These are phyloP conservation scores for Buathra laborator DNA, from an alignment of 2,888 invertebrate species.

Conservation along the genomic window DNA sequence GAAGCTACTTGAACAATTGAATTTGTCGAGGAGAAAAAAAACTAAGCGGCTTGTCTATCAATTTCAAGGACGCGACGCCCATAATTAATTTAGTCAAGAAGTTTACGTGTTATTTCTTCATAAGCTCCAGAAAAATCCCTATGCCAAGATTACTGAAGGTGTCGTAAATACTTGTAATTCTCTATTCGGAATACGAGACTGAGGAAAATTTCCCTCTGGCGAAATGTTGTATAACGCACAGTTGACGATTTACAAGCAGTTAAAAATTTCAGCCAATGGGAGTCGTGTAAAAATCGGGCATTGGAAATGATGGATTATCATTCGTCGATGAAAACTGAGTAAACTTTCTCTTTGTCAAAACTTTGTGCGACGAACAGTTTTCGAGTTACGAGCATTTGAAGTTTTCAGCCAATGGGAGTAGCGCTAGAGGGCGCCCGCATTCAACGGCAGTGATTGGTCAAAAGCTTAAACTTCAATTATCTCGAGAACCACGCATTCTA, in stretches of 20 bases:
- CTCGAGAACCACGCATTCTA: neutral
- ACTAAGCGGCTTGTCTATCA: neutral
- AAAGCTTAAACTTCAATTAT: neutral
- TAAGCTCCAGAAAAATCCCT: too few relatives aligned
- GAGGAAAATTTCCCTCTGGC: too few relatives aligned
- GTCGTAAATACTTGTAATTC: too few relatives aligned
- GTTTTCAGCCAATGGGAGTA: neutral
- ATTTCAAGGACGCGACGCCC: neutral
- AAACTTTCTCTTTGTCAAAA: slow-evolving; percentile 2
- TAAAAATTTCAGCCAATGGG: too few relatives aligned
- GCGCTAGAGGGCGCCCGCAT: neutral
- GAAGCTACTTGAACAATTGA: slow-evolving; percentile 1
- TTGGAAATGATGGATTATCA: neutral
- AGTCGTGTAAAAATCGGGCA: too few relatives aligned
- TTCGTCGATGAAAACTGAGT: neutral
- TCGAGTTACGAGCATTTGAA: neutral
- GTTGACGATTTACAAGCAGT: too few relatives aligned
- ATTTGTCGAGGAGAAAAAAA: neutral
- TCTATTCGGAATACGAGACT: neutral
- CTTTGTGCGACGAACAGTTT: neutral
- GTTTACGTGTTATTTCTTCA: too few relatives aligned
- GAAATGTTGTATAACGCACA: too few relatives aligned
- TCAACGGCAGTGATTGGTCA: neutral
- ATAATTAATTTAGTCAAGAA: too few relatives aligned
- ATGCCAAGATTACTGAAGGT: too few relatives aligned